phyloP scores from a whole-genome alignment of 2,113 vertebrate genomes.

The Neofelis nebulosa region DNA sequence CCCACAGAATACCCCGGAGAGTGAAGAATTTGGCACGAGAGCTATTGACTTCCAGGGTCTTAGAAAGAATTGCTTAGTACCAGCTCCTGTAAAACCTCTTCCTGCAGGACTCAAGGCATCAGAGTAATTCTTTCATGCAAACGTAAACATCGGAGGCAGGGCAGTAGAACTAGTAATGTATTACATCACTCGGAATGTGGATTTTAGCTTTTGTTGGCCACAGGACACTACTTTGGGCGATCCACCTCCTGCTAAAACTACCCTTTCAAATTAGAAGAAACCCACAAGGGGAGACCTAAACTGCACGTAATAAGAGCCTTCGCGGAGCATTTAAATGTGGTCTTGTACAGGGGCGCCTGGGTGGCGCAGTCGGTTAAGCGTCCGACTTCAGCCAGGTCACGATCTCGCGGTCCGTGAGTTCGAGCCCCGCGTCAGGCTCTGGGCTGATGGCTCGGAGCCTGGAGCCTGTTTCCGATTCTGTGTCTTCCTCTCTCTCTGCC shows the following conservation, averaged over 20 bases:
- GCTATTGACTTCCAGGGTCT: neutral
- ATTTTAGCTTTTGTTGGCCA: neutral
- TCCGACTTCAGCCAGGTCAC: no score
- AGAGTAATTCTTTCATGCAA: fast-evolving
- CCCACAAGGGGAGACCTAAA: neutral
- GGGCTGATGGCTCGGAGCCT: no score
- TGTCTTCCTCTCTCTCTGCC: no score
- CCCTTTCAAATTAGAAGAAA: neutral
- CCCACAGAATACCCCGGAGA: fast-evolving
- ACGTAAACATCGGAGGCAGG: neutral
- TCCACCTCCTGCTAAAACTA: neutral
- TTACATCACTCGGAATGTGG: neutral
- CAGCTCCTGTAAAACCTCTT: neutral
- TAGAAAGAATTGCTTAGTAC: neutral
- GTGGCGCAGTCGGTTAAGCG: no score
- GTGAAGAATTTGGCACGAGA: neutral
- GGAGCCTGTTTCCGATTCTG: no score
- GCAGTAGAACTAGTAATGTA: fast-evolving
- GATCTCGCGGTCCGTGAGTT: no score
- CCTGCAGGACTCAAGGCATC: fast-evolving
- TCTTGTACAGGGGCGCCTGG: fast-evolving
- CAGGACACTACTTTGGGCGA: neutral
- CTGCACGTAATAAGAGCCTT: neutral
- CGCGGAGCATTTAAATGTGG: neutral
- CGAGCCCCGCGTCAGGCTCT: no score